Evolutionary conservation across 2,113 vertebrate species (phyloP).

Genomic region (Pygoscelis adeliae): DNA sequence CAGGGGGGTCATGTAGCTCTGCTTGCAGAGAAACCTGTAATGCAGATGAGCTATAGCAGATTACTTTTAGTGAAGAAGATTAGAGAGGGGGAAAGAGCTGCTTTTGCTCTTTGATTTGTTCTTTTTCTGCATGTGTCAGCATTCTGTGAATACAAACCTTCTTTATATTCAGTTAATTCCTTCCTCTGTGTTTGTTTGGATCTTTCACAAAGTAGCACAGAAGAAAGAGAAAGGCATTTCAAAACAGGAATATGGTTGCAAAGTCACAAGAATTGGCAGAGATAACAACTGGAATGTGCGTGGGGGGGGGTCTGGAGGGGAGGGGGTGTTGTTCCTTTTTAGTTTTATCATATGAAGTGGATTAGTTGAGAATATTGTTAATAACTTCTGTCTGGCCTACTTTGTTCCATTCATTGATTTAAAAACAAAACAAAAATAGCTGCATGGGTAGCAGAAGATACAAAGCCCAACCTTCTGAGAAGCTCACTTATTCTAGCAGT

Average conservation of each 20-base stretch:
- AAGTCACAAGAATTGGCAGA: neutral
- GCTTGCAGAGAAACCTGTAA: neutral
- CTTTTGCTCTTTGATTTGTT: constrained; percentile 15
- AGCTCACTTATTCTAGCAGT: neutral
- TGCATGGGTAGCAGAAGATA: neutral
- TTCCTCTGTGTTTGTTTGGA: neutral
- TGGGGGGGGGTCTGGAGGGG: too few relatives aligned
- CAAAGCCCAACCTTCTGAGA: neutral
- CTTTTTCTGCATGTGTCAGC: neutral
- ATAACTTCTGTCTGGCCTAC: neutral
- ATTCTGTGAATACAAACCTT: constrained; percentile 12
- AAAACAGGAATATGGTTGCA: neutral
- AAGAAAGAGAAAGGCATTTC: neutral
- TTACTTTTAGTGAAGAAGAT: constrained; percentile 11
- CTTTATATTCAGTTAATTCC: constrained; percentile 23
- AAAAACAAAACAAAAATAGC: neutral
- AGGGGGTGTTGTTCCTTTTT: neutral
- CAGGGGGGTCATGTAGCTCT: neutral
- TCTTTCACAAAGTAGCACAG: neutral
- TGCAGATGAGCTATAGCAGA: neutral
- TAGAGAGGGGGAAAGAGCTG: neutral
- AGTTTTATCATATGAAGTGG: neutral
- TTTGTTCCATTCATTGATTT: neutral
- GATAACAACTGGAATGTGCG: neutral
- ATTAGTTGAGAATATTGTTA: constrained; percentile 6